Percentiles rank a stretch among this genome's conserved stretches.
Evolutionary conservation across 2,113 vertebrate species (phyloP).

Genomic region (Psammodynastes pulverulentus): DNA sequence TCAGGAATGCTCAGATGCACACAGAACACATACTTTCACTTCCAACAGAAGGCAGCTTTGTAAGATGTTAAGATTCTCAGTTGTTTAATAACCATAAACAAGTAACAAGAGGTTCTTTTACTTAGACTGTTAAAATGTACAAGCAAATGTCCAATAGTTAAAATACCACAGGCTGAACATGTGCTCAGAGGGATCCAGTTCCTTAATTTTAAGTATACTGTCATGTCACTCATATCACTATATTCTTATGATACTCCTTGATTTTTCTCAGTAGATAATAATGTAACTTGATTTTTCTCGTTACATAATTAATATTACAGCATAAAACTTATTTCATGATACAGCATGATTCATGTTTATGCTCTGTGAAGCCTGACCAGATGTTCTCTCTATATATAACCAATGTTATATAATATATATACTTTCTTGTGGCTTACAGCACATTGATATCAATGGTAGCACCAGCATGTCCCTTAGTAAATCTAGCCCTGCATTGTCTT

Average conservation of each 20-base stretch:
- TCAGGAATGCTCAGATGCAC: background rate
- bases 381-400: too few species aligned
- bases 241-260: background rate
- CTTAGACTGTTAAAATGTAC: background rate
- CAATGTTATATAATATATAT: too few species aligned
- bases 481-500: background rate
- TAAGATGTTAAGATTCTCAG: background rate
- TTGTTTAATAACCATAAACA: background rate
- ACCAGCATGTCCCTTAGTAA: background rate
- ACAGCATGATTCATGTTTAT: background rate
- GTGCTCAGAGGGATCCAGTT: background rate
- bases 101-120: background rate
- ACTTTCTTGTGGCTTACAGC: background rate
- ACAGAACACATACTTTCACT: background rate
- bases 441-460: background rate
- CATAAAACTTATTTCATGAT: background rate
- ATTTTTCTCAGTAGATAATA: background rate
- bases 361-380: background rate
- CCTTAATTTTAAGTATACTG: background rate
- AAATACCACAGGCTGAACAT: background rate
- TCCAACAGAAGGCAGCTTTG: background rate
- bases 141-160: background rate
- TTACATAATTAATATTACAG: background rate
- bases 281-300: background rate
- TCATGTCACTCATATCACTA: background rate